Base-by-base conservation (phyloP, 2,888 invertebrate genomes). In the Bhutanitis thaidina region DNA sequence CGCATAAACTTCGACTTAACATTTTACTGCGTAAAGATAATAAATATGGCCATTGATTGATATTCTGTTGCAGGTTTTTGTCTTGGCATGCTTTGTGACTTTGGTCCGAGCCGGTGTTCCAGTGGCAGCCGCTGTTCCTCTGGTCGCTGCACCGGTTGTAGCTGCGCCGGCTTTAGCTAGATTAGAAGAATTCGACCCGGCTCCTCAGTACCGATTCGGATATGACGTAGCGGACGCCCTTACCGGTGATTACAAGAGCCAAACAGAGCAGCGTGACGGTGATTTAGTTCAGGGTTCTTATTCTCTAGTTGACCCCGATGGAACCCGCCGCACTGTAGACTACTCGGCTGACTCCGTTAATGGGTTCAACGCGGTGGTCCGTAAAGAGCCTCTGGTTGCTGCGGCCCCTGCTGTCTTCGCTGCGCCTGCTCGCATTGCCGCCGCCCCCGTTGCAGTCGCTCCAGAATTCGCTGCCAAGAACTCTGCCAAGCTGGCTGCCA, bases 171-270 rank as follows among this genome's bases (percentile, higher is more conserved):
- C 65, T 0, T 65, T 71, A 3, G 72, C 73, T 0, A 55, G 64
- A 16, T 61, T 85, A 0, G 87, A 86, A 53, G 79, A 91, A 52
- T 90, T 90, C 62, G 91, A 91, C 65, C 83, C 91, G 0, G 74
- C 85, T 46, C 92, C 93, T 0, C 91, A 91, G 68, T 93, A 93
- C 75, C 71, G 69, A 40, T 86, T 77, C 57, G 84, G 79, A 30
- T 87, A 86, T 57, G 68, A 80, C 44, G 85, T 87, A 13, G 77
- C 77, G 0, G 86, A 87, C 54, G 63, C 80, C 1, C 69, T 80
- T 32, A 84, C 86, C 43, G 85, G 85, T 1, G 86, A 86, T 62
- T 80, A 77, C 68, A 86, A 86, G 64, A 82, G 77, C 57, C 85
- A 81, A 55, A 70, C 68, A 7, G 91, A 91, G 58, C 80, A 86